Evolutionary conservation across 2,797 vertebrate species (phyloP).

Genomic region (Kryptopterus vitreolus): DNA sequence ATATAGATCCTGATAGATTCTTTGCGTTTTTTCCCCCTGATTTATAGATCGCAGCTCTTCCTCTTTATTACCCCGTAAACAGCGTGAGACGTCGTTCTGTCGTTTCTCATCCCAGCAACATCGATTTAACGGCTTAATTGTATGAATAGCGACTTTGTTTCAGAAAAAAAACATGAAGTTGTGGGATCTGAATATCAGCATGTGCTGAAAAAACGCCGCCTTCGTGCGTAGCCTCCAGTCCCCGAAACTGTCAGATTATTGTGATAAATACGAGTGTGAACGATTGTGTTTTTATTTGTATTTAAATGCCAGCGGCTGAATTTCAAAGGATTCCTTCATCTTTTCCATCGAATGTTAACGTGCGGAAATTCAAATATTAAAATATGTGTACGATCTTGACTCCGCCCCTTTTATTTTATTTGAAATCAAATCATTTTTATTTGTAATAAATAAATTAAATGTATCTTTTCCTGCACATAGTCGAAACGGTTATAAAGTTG

Average conservation of each 20-base stretch:
- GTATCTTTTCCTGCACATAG: no score
- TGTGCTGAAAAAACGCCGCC: background rate
- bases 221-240: constrained; percentile 27
- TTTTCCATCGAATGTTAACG: background rate
- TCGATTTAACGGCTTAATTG: constrained; percentile 39
- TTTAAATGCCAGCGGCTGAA: background rate
- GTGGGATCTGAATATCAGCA: constrained; percentile 30
- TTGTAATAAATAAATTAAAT: no score
- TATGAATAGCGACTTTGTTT: constrained; percentile 28
- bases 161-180: constrained; percentile 13
- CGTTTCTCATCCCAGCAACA: constrained; percentile 20
- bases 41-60: constrained; percentile 12
- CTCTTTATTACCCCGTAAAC: constrained; percentile 23
- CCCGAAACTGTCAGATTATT: constrained; percentile 20
- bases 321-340: background rate
- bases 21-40: constrained; percentile 3
- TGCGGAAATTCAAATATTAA: no score
- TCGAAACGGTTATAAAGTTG: no score
- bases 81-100: constrained; percentile 2
- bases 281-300: background rate
- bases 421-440: no score
- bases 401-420: no score
- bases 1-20: background rate
- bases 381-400: no score
- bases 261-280: constrained; percentile 26